Evolutionary conservation across 1,140 invertebrate genomes (phyloP).

Genomic region (Apis dorsata): DNA sequence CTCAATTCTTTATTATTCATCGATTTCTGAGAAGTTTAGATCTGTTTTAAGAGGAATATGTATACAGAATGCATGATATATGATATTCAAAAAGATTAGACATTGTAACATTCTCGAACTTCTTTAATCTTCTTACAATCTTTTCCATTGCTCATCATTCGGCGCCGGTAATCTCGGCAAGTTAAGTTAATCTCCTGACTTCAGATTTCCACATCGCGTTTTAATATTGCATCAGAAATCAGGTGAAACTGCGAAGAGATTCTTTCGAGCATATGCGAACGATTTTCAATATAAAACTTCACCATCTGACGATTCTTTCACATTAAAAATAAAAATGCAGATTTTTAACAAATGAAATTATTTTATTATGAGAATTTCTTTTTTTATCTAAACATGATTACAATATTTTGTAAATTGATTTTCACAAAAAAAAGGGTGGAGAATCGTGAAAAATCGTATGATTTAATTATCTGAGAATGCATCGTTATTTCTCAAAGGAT

Average conservation of each 20-base stretch:
- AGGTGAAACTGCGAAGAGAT: not conserved
- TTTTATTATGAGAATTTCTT: too few relatives aligned
- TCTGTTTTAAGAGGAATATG: not conserved
- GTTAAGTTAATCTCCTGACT: not conserved
- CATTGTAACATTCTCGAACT: too few relatives aligned
- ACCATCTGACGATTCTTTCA: not conserved
- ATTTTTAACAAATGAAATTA: too few relatives aligned
- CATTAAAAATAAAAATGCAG: not conserved
- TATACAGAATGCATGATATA: too few relatives aligned
- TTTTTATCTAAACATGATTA: too few relatives aligned
- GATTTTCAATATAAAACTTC: not conserved
- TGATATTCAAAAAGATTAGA: too few relatives aligned
- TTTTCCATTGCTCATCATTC: not conserved
- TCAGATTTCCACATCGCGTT: constrained; percentile 1
- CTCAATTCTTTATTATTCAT: not conserved
- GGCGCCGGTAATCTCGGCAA: not conserved
- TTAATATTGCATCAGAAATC: not conserved
- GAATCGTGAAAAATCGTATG: not conserved
- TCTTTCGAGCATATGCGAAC: not conserved
- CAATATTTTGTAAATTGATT: too few relatives aligned
- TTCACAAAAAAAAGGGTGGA: too few relatives aligned
- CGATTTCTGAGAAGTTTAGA: not conserved
- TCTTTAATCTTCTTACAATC: not conserved
- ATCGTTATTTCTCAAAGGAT: not conserved
- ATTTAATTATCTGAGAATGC: not conserved